Evolutionary conservation across 2,113 vertebrate species (phyloP).

Genomic region (Indicator indicator): DNA sequence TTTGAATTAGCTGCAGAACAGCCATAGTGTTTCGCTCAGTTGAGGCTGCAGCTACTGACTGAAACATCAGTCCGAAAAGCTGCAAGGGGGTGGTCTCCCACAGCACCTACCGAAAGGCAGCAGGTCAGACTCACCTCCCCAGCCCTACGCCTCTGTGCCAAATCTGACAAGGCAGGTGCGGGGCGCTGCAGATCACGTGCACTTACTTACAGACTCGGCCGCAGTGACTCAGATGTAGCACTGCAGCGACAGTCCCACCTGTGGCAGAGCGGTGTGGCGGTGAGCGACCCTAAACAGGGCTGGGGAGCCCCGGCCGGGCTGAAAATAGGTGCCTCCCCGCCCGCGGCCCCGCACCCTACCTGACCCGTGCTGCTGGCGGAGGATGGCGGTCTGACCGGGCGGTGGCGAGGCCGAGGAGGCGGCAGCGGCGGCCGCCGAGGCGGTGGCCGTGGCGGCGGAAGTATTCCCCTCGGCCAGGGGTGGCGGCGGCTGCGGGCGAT

Average conservation of each 20-base stretch:
- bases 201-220: accelerated
- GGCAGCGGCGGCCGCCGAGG: conserved; percentile 57
- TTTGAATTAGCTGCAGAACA: not conserved
- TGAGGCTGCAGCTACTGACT: not conserved
- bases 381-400: conserved; percentile 78
- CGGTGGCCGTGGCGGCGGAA: not conserved
- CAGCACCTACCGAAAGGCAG: accelerated
- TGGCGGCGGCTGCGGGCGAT: conserved; percentile 61
- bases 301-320: not conserved
- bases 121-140: not conserved
- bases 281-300: not conserved
- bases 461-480: conserved; percentile 21
- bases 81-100: not conserved
- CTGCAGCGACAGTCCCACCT: not conserved
- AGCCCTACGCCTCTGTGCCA: accelerated
- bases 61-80: not conserved
- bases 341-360: conserved; percentile 73
- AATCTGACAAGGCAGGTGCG: not conserved
- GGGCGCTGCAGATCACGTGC: accelerated
- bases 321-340: not conserved
- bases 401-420: conserved; percentile 82
- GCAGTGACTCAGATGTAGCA: accelerated
- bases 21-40: accelerated
- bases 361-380: conserved; percentile 83
- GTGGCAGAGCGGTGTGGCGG: accelerated